Evolutionary conservation across 2,797 vertebrate species (phyloP).

Genomic region (Acanthurus leucopareius): DNA sequence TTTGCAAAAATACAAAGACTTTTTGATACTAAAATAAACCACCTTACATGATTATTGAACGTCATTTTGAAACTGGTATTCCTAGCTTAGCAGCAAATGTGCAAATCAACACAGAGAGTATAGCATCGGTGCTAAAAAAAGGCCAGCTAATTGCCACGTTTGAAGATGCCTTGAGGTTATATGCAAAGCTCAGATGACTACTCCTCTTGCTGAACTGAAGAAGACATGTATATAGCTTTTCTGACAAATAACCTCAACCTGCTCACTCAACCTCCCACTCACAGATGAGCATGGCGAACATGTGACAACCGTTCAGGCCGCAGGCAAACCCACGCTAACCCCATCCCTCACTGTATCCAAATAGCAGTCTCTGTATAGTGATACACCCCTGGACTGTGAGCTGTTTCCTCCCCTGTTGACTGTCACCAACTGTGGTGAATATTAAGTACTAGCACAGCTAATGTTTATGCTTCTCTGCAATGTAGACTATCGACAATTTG

Average conservation of each 20-base stretch:
- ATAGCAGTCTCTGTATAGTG: constrained; percentile 17
- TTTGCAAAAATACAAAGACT: neutral
- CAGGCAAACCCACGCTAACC: constrained; percentile 36
- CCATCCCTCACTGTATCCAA: constrained; percentile 35
- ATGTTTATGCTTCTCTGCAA: constrained; percentile 72
- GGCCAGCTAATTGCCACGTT: constrained; percentile 42
- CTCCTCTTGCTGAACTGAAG: constrained; percentile 23
- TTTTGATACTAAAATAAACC: neutral
- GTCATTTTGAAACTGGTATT: neutral
- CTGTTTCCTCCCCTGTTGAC: constrained; percentile 27
- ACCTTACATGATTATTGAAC: constrained; percentile 1
- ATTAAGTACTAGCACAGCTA: constrained; percentile 32
- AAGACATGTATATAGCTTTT: constrained; percentile 52
- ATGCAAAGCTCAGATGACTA: constrained; percentile 47
- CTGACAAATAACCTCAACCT: constrained; percentile 61
- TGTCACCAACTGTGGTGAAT: constrained; percentile 41
- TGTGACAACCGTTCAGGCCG: constrained; percentile 20
- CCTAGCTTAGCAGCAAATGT: constrained; percentile 18
- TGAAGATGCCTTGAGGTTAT: constrained; percentile 58
- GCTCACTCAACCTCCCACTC: constrained; percentile 58
- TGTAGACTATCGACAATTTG: constrained; percentile 67
- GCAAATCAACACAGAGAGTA: constrained; percentile 18
- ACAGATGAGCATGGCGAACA: constrained; percentile 14
- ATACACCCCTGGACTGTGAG: constrained; percentile 21
- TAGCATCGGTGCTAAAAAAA: constrained; percentile 35